These are phyloP conservation scores for Leptinotarsa lineolata DNA, from an alignment of 1,140 invertebrate genomes.

Conservation along the genomic window DNA sequence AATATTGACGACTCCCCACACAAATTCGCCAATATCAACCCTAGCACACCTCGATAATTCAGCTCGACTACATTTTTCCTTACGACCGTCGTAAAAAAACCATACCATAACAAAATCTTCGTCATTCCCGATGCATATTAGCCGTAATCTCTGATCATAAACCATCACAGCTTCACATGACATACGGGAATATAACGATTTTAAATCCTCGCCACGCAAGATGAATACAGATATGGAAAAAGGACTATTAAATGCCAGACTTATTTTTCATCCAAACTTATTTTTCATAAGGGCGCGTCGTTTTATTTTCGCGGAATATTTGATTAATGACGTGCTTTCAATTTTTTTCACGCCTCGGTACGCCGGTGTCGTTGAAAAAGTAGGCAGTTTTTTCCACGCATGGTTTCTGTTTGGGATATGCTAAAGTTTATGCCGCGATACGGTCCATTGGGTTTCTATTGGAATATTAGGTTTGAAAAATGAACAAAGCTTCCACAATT, in stretches of 20 bases:
- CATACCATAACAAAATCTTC: conserved; percentile 6
- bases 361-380: conserved; percentile 7
- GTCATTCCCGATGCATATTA: not conserved
- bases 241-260: not conserved
- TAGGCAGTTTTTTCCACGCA: not conserved
- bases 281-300: conserved; percentile 1
- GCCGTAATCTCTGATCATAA: conserved; percentile 5
- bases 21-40: not conserved
- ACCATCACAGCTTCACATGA: not conserved
- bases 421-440: not conserved
- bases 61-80: not conserved
- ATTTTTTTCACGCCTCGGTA: conserved; percentile 5
- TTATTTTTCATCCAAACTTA: not conserved
- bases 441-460: not conserved
- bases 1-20: too few species aligned
- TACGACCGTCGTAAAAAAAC: not conserved
- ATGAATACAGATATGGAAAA: not conserved
- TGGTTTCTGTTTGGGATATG: conserved; percentile 5
- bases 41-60: not conserved
- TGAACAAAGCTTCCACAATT: conserved; percentile 3
- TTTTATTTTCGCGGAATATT: conserved; percentile 8
- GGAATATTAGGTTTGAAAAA: conserved; percentile 4
- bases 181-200: conserved; percentile 5
- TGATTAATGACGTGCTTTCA: conserved; percentile 8
- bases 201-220: conserved; percentile 1